These are phyloP conservation scores for Chelon labrosus DNA, from an alignment of 2,797 vertebrate species.

Conservation along the genomic window DNA sequence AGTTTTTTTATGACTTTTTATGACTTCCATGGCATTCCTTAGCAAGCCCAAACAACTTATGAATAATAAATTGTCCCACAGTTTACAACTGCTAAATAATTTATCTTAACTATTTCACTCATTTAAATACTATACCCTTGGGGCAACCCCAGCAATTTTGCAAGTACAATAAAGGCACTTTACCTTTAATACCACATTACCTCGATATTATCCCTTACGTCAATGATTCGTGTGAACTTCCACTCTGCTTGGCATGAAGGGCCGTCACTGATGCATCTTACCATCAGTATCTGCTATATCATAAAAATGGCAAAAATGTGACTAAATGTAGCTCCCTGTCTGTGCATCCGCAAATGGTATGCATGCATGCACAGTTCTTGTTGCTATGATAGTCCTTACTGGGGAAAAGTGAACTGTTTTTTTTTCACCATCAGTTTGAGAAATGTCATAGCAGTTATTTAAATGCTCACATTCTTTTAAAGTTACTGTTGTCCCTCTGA, in stretches of 20 bases:
- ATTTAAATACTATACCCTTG: too few relatives aligned
- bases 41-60: slow-evolving; percentile 1
- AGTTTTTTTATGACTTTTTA: background rate
- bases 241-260: too few relatives aligned
- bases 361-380: background rate
- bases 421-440: slow-evolving; percentile 17
- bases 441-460: slow-evolving; percentile 59
- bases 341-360: background rate
- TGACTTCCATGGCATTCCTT: background rate
- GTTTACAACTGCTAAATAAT: slow-evolving; percentile 31
- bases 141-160: too few relatives aligned
- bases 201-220: too few relatives aligned
- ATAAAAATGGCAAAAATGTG: background rate
- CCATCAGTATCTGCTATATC: too few relatives aligned
- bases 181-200: too few relatives aligned
- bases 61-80: slow-evolving; percentile 4
- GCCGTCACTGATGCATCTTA: too few relatives aligned
- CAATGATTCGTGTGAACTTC: too few relatives aligned
- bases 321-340: background rate
- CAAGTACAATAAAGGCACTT: too few relatives aligned
- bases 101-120: background rate
- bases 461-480: slow-evolving; percentile 33
- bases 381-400: background rate
- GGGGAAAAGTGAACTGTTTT: background rate
- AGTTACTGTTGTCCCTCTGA: slow-evolving; percentile 39